A percentile compares a stretch with the other conserved stretches of the same genome.
These are phyloP conservation scores for Cassiopea xamachana DNA, from an alignment of 30 jellyfish, hydroid and myxozoan genomes.

Conservation along the genomic window DNA sequence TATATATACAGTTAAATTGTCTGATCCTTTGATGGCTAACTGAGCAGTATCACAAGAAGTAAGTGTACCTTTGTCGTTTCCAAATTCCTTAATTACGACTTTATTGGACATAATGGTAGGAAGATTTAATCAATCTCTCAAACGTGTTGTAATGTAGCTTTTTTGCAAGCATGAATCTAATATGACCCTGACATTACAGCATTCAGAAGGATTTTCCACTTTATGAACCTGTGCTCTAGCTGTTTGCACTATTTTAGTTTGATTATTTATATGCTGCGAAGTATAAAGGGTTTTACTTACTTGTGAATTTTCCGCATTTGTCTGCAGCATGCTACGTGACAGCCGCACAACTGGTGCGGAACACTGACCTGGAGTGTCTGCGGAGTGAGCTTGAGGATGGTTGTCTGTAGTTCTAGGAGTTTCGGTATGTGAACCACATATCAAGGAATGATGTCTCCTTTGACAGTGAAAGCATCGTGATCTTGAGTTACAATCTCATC, in stretches of 20 bases:
- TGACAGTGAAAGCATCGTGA: not conserved
- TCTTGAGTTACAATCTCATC: not conserved
- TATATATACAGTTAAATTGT: slow-evolving; percentile 12
- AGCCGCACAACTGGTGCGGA: not conserved
- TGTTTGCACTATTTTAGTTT: not conserved
- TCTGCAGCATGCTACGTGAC: not conserved
- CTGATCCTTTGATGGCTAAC: slow-evolving; percentile 10
- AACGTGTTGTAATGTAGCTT: not conserved
- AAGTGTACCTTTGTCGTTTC: not conserved
- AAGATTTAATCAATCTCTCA: slow-evolving; percentile 1
- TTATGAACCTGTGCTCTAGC: not conserved
- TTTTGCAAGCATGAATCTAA: slow-evolving; percentile 11
- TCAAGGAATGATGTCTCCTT: slow-evolving; percentile 3
- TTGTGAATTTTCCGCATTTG: not conserved
- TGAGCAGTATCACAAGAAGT: not conserved
- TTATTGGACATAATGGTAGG: not conserved
- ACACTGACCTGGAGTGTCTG: not conserved
- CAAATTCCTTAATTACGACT: not conserved
- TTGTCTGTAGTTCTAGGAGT: not conserved
- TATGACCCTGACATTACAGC: not conserved
- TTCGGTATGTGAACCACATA: slow-evolving; percentile 1
- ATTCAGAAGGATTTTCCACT: not conserved
- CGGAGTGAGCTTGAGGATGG: not conserved
- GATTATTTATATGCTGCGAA: not conserved
- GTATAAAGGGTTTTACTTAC: not conserved